Evolutionary conservation across 2,113 vertebrate genomes (phyloP).

Genomic region (Probosciger aterrimus): DNA sequence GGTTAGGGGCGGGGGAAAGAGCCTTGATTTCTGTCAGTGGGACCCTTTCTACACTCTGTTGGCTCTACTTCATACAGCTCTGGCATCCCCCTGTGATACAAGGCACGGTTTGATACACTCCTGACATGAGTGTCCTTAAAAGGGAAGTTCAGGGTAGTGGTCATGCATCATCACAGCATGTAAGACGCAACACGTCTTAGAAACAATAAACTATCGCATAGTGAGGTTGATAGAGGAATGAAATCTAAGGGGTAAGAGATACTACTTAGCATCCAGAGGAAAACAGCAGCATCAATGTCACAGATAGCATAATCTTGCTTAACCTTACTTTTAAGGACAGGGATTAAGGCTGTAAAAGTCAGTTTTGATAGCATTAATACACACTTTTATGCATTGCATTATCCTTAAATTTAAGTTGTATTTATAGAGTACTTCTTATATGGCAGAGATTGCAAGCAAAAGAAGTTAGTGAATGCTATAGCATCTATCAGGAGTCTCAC

Average conservation of each 20-base stretch:
- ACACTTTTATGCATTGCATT: background rate
- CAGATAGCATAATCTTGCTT: conserved; percentile 1
- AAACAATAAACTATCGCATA: background rate
- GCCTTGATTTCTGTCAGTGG: background rate
- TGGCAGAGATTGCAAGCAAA: background rate
- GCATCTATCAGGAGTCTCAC: background rate
- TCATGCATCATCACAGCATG: background rate
- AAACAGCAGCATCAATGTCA: background rate
- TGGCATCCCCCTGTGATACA: background rate
- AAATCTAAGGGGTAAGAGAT: background rate
- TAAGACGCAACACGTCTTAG: conserved; percentile 36
- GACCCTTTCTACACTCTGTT: background rate
- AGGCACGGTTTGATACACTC: background rate
- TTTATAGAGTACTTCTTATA: background rate
- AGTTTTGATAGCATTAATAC: background rate
- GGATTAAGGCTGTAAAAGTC: background rate
- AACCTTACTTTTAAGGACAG: background rate
- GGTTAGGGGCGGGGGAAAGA: background rate
- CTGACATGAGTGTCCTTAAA: background rate
- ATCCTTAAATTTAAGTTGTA: background rate
- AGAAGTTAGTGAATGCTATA: background rate
- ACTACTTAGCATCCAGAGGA: background rate
- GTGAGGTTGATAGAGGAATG: background rate
- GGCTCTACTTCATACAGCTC: background rate
- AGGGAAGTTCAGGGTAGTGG: background rate